Evolutionary conservation across 2,888 invertebrate species (phyloP).

Genomic region (Iphiclides podalirius): DNA sequence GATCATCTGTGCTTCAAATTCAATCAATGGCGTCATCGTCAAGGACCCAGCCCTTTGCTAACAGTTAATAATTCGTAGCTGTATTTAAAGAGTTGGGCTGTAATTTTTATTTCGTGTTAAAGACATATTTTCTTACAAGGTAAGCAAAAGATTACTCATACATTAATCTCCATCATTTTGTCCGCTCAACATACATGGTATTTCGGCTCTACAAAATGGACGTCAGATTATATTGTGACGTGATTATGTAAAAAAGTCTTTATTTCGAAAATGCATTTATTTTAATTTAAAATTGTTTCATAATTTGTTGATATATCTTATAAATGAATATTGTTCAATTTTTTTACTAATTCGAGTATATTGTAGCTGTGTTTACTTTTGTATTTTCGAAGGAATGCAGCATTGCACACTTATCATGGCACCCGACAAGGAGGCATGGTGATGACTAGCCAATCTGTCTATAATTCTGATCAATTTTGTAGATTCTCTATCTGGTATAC

Average conservation of each 20-base stretch:
- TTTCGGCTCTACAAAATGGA: constrained; percentile 68
- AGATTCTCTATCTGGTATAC: background rate
- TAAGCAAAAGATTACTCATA: constrained; percentile 37
- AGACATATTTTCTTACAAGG: constrained; percentile 36
- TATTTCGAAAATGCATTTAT: constrained; percentile 27
- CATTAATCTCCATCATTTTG: background rate
- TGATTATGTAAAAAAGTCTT: constrained; percentile 69
- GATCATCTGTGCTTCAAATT: constrained; percentile 25
- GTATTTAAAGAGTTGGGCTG: constrained; percentile 26
- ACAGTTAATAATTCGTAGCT: constrained; percentile 47
- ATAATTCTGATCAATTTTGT: background rate
- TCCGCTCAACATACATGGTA: constrained; percentile 24
- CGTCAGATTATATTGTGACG: constrained; percentile 68
- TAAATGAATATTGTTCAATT: background rate
- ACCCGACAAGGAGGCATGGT: constrained; percentile 37
- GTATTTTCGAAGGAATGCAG: constrained; percentile 26
- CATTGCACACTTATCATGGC: constrained; percentile 20
- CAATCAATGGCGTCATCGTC: constrained; percentile 70
- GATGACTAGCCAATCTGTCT: constrained; percentile 31
- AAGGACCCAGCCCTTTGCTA: constrained; percentile 61
- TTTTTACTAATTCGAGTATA: constrained; percentile 17
- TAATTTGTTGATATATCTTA: background rate
- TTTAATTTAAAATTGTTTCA: background rate
- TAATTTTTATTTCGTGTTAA: constrained; percentile 34
- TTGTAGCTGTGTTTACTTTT: constrained; percentile 20